Percentiles rank a stretch among this genome's conserved stretches.
phyloP scores from a whole-genome alignment of 2,888 invertebrate species.

The Lordiphosa andalusiaca region DNA sequence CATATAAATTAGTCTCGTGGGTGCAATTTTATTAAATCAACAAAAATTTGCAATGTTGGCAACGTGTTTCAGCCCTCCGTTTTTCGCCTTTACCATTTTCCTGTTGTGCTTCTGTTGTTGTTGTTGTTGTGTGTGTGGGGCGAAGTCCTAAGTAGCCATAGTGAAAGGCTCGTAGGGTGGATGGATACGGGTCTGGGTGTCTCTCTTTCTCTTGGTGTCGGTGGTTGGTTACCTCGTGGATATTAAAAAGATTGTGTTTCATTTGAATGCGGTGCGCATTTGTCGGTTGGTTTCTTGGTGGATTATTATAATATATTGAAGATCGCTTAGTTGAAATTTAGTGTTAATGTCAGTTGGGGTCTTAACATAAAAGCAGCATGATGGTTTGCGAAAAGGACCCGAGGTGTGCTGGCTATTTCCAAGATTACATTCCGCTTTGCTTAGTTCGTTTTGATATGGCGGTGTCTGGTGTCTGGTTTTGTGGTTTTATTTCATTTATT shows the following conservation, averaged over 20 bases:
- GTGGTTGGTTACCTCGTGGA: slow-evolving; percentile 25
- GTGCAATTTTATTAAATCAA: slow-evolving; percentile 80
- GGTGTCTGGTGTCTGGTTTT: slow-evolving; percentile 1
- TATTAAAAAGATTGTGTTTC: slow-evolving; percentile 62
- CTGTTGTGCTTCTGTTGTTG: slow-evolving; percentile 1
- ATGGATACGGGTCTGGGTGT: slow-evolving; percentile 5
- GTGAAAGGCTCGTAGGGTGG: slow-evolving; percentile 16
- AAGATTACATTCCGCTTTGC: slow-evolving; percentile 3
- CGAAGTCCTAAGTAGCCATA: slow-evolving; percentile 55
- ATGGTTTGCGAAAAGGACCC: slow-evolving; percentile 20
- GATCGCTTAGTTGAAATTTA: slow-evolving; percentile 68
- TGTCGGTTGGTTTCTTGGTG: slow-evolving; percentile 53
- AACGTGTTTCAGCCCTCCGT: slow-evolving; percentile 49
- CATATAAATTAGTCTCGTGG: slow-evolving; percentile 80
- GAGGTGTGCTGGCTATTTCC: not conserved
- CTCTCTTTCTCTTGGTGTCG: slow-evolving; percentile 5
- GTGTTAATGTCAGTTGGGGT: slow-evolving; percentile 43
- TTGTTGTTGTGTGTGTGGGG: slow-evolving; percentile 4
- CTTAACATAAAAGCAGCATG: slow-evolving; percentile 15
- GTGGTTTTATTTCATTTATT: not conserved
- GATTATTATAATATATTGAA: slow-evolving; percentile 75
- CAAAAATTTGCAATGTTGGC: slow-evolving; percentile 78
- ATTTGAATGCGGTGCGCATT: slow-evolving; percentile 61
- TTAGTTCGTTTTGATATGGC: not conserved
- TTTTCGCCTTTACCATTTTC: slow-evolving; percentile 11